Evolutionary conservation across 2,797 vertebrate species (phyloP).

Genomic region (Sylvia borin): DNA sequence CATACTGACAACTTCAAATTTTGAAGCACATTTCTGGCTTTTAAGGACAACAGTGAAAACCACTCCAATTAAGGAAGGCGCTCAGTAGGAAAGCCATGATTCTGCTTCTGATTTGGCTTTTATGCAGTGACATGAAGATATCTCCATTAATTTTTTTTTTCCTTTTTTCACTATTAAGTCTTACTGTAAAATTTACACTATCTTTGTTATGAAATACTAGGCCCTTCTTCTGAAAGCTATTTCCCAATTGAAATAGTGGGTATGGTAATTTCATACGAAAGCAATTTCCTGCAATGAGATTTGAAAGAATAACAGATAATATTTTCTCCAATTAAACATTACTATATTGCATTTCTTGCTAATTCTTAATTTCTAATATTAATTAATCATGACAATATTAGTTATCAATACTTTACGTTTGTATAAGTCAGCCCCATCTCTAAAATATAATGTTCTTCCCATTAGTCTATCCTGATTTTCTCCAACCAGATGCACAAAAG

Average conservation of each 20-base stretch:
- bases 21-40: neutral
- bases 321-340: neutral
- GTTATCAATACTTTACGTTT: neutral
- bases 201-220: slow-evolving; percentile 13
- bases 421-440: neutral
- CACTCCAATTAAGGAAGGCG: neutral
- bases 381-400: neutral
- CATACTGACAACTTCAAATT: neutral
- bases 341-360: neutral
- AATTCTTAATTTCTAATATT: neutral
- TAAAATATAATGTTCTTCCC: neutral
- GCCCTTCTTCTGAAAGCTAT: slow-evolving; percentile 17
- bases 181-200: slow-evolving; percentile 13
- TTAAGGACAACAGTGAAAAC: neutral
- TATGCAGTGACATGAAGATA: neutral
- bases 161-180: neutral
- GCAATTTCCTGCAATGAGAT: slow-evolving; percentile 18
- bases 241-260: neutral
- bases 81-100: neutral
- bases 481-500: neutral
- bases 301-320: neutral
- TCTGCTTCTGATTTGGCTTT: neutral
- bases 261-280: neutral
- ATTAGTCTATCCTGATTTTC: neutral
- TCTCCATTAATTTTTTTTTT: neutral